A percentile compares a stretch with the other conserved stretches of the same genome.
phyloP scores from a whole-genome alignment of 2,113 vertebrate genomes.

The Sorex araneus region DNA sequence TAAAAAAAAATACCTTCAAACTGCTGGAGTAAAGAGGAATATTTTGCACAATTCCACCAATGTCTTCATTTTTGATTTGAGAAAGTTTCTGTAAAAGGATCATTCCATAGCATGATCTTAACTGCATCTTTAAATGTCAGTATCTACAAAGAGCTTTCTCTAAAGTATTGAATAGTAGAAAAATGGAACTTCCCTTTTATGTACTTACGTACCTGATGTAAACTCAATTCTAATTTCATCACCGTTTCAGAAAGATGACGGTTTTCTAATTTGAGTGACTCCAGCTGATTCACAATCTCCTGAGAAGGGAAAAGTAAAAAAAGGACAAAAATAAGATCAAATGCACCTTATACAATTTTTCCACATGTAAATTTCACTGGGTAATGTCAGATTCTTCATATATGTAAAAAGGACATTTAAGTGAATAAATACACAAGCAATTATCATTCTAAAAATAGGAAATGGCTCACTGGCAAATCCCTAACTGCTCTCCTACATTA shows the following conservation, averaged over 20 bases:
- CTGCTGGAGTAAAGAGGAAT: neutral
- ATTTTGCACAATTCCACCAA: slow-evolving; percentile 13
- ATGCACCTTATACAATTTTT: slow-evolving; percentile 9
- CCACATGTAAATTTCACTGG: slow-evolving; percentile 27
- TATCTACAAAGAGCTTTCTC: slow-evolving; percentile 54
- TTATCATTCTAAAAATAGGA: neutral
- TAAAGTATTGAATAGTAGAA: slow-evolving; percentile 14
- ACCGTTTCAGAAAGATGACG: slow-evolving; percentile 91
- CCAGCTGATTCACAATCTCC: slow-evolving; percentile 92
- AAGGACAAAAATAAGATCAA: slow-evolving; percentile 36
- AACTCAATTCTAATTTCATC: slow-evolving; percentile 86
- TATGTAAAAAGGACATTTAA: neutral
- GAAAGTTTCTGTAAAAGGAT: slow-evolving; percentile 35
- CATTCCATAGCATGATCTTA: slow-evolving; percentile 39
- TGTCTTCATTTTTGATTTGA: slow-evolving; percentile 22
- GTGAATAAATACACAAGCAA: neutral
- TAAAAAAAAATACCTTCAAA: neutral
- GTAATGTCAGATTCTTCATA: neutral
- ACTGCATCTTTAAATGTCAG: neutral
- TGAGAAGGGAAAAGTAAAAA: slow-evolving; percentile 79
- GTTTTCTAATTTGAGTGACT: slow-evolving; percentile 93
- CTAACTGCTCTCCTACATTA: neutral
- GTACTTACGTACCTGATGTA: slow-evolving; percentile 87
- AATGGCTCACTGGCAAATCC: too few species aligned
- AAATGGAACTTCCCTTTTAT: slow-evolving; percentile 32